Conservation (phyloP, 2,797 vertebrate species). For the Saguinus oedipus region DNA sequence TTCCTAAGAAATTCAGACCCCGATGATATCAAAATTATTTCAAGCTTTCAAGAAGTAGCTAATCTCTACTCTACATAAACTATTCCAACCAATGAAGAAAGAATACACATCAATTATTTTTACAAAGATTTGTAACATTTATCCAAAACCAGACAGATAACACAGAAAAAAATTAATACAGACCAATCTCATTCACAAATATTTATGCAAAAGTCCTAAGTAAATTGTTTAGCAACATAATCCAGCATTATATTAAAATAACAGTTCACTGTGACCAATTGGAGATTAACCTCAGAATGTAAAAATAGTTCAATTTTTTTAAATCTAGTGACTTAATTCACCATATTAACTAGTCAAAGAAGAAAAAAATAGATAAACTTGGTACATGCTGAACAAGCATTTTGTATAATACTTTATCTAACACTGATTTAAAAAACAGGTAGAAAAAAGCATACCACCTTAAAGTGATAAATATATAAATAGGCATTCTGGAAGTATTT, state of each 20-base stretch:
- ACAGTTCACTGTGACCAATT: neutral
- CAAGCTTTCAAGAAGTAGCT: neutral
- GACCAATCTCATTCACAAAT: neutral
- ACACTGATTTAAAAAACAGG: neutral
- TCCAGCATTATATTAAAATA: conserved; percentile 24
- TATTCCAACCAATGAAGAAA: neutral
- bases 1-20: conserved; percentile 19
- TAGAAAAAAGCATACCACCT: neutral
- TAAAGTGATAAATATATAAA: neutral
- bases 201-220: neutral
- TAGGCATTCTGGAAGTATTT: conserved; percentile 11
- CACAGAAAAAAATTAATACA: conserved; percentile 14
- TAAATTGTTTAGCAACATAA: neutral
- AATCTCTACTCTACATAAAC: conserved; percentile 8
- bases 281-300: neutral
- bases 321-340: neutral
- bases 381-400: neutral
- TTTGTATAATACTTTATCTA: conserved; percentile 9
- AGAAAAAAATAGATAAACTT: neutral
- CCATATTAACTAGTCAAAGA: neutral
- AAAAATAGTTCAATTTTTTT: neutral
- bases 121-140: neutral
- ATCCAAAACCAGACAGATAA: neutral
- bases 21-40: neutral
- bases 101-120: neutral